Evolutionary conservation across 1,140 invertebrate species (phyloP).

Genomic region (Caenorhabditis latens): DNA sequence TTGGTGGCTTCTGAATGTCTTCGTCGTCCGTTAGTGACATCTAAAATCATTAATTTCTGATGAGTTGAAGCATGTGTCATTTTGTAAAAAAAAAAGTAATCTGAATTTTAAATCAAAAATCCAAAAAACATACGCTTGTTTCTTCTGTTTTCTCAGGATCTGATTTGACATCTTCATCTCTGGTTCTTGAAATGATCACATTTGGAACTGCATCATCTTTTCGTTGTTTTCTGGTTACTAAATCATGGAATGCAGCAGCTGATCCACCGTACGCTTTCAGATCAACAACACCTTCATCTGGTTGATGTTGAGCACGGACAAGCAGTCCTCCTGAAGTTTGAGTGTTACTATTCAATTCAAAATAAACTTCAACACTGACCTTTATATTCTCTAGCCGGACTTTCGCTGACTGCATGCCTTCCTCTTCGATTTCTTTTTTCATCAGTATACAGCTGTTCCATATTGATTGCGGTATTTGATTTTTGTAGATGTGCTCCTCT

Average conservation of each 20-base stretch:
- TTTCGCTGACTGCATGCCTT: conserved; percentile 60
- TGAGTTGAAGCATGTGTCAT: neutral
- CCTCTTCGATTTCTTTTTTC: conserved; percentile 44
- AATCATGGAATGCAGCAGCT: conserved; percentile 60
- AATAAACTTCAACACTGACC: neutral
- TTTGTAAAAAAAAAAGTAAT: neutral
- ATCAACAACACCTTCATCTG: conserved; percentile 62
- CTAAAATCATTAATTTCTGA: conserved; percentile 49
- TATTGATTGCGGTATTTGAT: conserved; percentile 61
- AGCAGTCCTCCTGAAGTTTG: conserved; percentile 33
- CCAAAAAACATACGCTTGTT: conserved; percentile 62
- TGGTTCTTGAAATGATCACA: conserved; percentile 60
- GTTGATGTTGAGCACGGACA: conserved; percentile 55
- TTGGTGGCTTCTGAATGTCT: conserved; percentile 64
- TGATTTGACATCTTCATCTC: conserved; percentile 52
- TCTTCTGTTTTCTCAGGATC: conserved; percentile 67
- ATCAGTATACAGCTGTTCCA: conserved; percentile 56
- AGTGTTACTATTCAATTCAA: no score
- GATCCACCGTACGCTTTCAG: conserved; percentile 61
- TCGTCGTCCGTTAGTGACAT: conserved; percentile 72
- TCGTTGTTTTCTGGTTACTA: conserved; percentile 50
- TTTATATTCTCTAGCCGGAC: conserved; percentile 60
- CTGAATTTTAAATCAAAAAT: neutral
- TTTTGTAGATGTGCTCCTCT: conserved; percentile 58
- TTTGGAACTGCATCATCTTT: conserved; percentile 57